These are phyloP conservation scores for Eledone cirrhosa DNA, from an alignment of 2,888 invertebrate genomes.

Conservation along the genomic window DNA sequence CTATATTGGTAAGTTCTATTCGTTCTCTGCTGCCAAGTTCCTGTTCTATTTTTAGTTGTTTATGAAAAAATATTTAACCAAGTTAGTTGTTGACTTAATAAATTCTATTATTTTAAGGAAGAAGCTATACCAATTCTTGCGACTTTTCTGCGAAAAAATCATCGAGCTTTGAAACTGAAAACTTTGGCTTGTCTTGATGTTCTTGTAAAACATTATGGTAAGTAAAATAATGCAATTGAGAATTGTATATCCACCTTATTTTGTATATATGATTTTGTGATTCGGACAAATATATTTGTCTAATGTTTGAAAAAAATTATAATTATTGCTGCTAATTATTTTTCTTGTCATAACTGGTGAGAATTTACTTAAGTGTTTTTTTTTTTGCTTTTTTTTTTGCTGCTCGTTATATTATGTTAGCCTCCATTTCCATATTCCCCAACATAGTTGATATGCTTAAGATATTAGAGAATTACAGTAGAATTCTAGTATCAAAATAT, in stretches of 20 bases:
- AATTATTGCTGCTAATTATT: too few relatives aligned
- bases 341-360: too few relatives aligned
- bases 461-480: too few relatives aligned
- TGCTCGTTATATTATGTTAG: too few relatives aligned
- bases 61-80: background rate
- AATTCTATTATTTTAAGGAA: conserved; percentile 69
- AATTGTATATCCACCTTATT: too few relatives aligned
- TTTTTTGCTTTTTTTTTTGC: too few relatives aligned
- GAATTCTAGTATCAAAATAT: too few relatives aligned
- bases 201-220: conserved; percentile 86
- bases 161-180: conserved; percentile 89
- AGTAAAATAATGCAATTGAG: too few relatives aligned
- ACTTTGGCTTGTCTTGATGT: conserved; percentile 90
- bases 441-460: too few relatives aligned
- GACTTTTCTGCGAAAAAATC: conserved; percentile 94
- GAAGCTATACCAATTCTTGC: conserved; percentile 92
- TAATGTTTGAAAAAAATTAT: background rate
- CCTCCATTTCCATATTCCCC: too few relatives aligned
- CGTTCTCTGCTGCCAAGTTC: background rate
- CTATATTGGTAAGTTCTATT: conserved; percentile 67
- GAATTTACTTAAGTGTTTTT: too few relatives aligned
- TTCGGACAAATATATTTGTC: background rate
- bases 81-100: too few relatives aligned
- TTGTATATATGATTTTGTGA: background rate
- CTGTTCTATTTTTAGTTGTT: background rate